Conservation (phyloP, 2,888 invertebrate species). For the Acronicta psi region DNA sequence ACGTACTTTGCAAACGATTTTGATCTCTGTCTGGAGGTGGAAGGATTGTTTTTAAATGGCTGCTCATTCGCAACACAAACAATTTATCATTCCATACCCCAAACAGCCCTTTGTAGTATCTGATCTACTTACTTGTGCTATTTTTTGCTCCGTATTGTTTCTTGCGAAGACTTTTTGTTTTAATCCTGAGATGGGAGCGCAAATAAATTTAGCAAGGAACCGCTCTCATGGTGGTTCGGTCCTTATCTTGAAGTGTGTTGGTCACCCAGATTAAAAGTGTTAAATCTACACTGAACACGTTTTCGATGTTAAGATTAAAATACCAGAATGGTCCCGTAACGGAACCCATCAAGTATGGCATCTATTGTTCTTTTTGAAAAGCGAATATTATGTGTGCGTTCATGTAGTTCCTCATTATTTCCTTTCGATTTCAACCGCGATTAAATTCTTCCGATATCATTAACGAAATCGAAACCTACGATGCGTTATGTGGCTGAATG, state of each 20-base stretch:
- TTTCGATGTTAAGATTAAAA: conserved; percentile 69
- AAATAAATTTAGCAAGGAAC: conserved; percentile 81
- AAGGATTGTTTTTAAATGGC: conserved; percentile 22
- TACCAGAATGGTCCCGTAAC: conserved; percentile 43
- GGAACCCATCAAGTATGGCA: conserved; percentile 45
- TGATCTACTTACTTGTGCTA: conserved; percentile 81
- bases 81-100: conserved; percentile 77
- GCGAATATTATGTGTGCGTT: conserved; percentile 56
- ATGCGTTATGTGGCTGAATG: conserved; percentile 84
- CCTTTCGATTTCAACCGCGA: conserved; percentile 84
- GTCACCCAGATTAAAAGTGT: conserved; percentile 77
- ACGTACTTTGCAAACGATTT: conserved; percentile 35
- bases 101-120: conserved; percentile 82
- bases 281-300: conserved; percentile 69
- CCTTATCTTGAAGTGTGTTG: conserved; percentile 74
- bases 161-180: conserved; percentile 81
- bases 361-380: conserved; percentile 54
- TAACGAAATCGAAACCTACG: conserved; percentile 88
- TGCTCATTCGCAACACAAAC: conserved; percentile 68
- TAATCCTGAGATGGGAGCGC: conserved; percentile 75
- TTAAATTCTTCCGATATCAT: conserved; percentile 86
- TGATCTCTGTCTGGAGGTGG: conserved; percentile 40
- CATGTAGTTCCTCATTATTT: conserved; percentile 65
- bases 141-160: conserved; percentile 83
- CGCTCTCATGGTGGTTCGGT: conserved; percentile 63